phyloP scores from a whole-genome alignment of 2,113 vertebrate genomes.

The Tyto alba region DNA sequence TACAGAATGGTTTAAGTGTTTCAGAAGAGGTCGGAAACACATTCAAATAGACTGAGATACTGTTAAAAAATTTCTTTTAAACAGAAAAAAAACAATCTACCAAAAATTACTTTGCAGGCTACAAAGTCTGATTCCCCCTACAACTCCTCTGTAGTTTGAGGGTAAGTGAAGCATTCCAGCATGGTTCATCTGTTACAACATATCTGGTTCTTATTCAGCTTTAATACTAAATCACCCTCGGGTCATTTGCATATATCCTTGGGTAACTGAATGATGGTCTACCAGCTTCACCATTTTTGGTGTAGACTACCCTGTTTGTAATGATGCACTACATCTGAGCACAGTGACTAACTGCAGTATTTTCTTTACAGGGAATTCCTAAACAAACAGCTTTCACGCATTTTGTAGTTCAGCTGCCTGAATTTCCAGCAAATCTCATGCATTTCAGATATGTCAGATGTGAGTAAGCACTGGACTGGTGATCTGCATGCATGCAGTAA shows the following conservation, averaged over 20 bases:
- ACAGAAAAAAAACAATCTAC: background rate
- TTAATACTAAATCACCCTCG: background rate
- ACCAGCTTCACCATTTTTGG: background rate
- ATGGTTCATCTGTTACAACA: background rate
- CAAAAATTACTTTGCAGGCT: background rate
- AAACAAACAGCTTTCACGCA: background rate
- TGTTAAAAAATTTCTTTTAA: background rate
- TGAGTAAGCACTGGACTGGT: background rate
- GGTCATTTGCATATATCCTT: background rate
- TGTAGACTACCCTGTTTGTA: background rate
- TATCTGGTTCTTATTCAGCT: background rate
- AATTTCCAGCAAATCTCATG: background rate
- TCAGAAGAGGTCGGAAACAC: background rate
- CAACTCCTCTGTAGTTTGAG: background rate
- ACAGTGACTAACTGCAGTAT: background rate
- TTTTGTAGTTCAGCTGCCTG: background rate
- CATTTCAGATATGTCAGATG: background rate
- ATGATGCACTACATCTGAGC: background rate
- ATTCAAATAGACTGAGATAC: background rate
- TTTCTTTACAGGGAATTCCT: background rate
- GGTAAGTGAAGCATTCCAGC: background rate
- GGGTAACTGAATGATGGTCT: background rate
- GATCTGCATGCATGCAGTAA: background rate
- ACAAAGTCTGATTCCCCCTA: background rate
- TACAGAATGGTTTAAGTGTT: background rate